Percentiles rank a stretch among this genome's conserved stretches.
These are phyloP conservation scores for Ichneumoninae sp. DNA, from an alignment of 2,888 invertebrate species.

Conservation along the genomic window DNA sequence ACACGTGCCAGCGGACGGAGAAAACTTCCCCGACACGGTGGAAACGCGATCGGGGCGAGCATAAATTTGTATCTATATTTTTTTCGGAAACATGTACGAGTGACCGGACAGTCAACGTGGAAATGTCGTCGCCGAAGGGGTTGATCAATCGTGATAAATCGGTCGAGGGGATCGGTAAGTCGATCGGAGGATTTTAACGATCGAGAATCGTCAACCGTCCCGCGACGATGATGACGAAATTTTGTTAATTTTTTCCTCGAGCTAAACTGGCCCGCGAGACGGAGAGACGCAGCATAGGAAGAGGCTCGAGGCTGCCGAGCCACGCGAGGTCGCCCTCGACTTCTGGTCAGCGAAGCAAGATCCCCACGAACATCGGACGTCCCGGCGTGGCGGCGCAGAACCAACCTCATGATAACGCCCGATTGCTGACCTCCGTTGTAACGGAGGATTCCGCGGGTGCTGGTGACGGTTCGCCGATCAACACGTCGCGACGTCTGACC, in stretches of 20 bases:
- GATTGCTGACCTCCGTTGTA: constrained; percentile 28
- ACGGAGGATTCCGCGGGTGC: constrained; percentile 33
- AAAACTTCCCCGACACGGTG: constrained; percentile 7
- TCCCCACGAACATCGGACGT: constrained; percentile 61
- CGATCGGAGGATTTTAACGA: background rate
- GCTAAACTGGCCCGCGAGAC: constrained; percentile 32
- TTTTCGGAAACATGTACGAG: constrained; percentile 44
- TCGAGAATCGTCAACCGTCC: background rate
- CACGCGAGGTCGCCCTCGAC: constrained; percentile 57
- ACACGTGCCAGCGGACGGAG: background rate
- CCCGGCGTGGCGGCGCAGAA: constrained; percentile 1
- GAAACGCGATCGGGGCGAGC: constrained; percentile 26
- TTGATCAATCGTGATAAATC: constrained; percentile 26
- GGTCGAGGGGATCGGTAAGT: constrained; percentile 50
- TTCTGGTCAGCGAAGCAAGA: constrained; percentile 64
- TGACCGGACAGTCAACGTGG: background rate
- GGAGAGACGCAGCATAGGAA: constrained; percentile 42
- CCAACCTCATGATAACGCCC: constrained; percentile 30
- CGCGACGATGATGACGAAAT: background rate
- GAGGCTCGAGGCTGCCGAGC: constrained; percentile 45
- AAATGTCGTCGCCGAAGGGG: constrained; percentile 48
- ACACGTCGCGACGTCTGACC: constrained; percentile 54
- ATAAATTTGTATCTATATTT: constrained; percentile 25
- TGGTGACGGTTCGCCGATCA: constrained; percentile 38
- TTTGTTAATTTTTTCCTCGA: constrained; percentile 1